phyloP scores from a whole-genome alignment of 1,140 invertebrate species.

The Monomorium pharaonis region DNA sequence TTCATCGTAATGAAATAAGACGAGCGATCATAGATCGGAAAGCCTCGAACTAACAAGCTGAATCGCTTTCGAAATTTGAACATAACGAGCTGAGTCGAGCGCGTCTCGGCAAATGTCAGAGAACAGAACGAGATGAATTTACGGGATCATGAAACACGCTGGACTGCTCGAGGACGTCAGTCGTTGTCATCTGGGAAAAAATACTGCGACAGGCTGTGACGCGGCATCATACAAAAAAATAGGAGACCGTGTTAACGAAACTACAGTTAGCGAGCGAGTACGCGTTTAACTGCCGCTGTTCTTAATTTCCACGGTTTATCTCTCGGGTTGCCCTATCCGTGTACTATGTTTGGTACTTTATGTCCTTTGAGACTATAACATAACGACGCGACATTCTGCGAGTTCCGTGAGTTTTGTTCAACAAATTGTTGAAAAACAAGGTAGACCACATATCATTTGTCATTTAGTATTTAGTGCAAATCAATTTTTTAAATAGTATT shows the following conservation, averaged over 20 bases:
- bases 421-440: not conserved
- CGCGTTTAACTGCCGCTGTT: slow-evolving; percentile 1
- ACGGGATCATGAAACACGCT: slow-evolving; percentile 13
- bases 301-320: slow-evolving; percentile 35
- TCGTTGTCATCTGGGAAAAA: slow-evolving; percentile 44
- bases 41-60: slow-evolving; percentile 47
- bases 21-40: not conserved
- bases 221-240: not conserved
- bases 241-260: slow-evolving; percentile 8
- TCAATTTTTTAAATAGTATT: not conserved
- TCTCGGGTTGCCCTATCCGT: not conserved
- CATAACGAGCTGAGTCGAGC: slow-evolving; percentile 57
- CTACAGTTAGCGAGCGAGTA: slow-evolving; percentile 5
- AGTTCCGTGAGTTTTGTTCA: slow-evolving; percentile 1
- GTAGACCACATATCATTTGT: not conserved
- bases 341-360: not conserved
- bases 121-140: slow-evolving; percentile 52
- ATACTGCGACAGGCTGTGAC: slow-evolving; percentile 11
- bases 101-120: not conserved
- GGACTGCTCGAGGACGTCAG: not conserved
- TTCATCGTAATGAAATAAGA: not conserved
- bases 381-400: not conserved
- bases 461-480: not conserved
- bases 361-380: not conserved
- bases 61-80: slow-evolving; percentile 41